A percentile compares a stretch with the other conserved stretches of the same genome.
These are phyloP conservation scores for Liasis olivaceus DNA, from an alignment of 2,797 vertebrate genomes.

Conservation along the genomic window DNA sequence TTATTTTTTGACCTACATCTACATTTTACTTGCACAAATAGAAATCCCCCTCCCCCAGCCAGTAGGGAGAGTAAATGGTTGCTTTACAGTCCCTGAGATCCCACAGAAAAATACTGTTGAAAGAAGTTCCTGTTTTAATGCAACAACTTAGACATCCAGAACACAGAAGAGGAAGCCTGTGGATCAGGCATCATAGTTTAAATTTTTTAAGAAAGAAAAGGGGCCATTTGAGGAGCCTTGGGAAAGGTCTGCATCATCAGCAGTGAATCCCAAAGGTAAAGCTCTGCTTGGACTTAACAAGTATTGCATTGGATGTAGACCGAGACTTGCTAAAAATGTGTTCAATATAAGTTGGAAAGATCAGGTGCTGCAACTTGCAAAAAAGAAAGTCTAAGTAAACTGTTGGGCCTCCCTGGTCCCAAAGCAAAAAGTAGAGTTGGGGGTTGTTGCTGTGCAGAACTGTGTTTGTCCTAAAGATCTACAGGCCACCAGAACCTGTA, in stretches of 20 bases:
- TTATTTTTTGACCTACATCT: neutral
- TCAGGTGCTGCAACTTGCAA: neutral
- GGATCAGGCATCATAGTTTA: neutral
- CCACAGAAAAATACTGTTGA: neutral
- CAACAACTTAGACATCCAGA: neutral
- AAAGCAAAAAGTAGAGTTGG: neutral
- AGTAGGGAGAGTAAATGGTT: neutral
- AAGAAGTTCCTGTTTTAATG: neutral
- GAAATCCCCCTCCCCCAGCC: neutral
- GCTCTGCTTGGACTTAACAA: neutral
- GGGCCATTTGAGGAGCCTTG: slow-evolving; percentile 22
- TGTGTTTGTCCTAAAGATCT: neutral
- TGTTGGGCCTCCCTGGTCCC: neutral
- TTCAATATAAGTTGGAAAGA: neutral
- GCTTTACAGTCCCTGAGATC: neutral
- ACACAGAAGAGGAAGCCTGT: neutral
- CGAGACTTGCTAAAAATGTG: neutral
- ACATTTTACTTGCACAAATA: fast-evolving
- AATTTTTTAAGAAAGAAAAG: neutral
- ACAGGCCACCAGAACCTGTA: neutral
- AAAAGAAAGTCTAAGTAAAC: neutral
- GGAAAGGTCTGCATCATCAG: slow-evolving; percentile 33
- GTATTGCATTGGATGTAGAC: neutral
- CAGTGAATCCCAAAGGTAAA: neutral
- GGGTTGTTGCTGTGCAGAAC: neutral